Percentiles rank a stretch among this genome's conserved stretches.
phyloP scores from a whole-genome alignment of 2,797 vertebrate species.

The Percopsis omiscomaycus region DNA sequence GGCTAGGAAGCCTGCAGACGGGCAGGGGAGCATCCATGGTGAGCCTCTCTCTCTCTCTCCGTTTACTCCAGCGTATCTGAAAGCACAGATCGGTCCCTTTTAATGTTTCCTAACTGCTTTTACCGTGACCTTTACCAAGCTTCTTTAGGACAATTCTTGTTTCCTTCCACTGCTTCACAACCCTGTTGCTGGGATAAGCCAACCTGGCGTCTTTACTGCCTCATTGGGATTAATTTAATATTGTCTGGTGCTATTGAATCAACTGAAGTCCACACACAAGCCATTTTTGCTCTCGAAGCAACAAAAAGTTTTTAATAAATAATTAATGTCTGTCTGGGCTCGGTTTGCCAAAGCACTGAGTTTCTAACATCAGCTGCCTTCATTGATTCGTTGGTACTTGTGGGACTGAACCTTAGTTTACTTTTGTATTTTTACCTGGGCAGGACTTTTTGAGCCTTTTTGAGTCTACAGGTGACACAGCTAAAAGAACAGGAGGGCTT shows the following conservation, averaged over 20 bases:
- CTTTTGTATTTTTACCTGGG: no score
- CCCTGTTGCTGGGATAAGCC: background rate
- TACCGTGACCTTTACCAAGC: no score
- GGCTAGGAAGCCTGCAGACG: slow-evolving; percentile 93
- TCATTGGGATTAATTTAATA: background rate
- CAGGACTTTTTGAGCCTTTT: no score
- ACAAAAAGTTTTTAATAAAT: slow-evolving; percentile 53
- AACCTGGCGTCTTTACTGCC: background rate
- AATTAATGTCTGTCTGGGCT: slow-evolving; percentile 45
- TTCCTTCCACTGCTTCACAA: background rate
- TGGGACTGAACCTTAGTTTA: slow-evolving; percentile 30
- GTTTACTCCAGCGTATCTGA: background rate
- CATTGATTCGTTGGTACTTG: slow-evolving; percentile 23
- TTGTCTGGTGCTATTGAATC: slow-evolving; percentile 1
- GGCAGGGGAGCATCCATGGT: slow-evolving; percentile 96
- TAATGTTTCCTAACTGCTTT: background rate
- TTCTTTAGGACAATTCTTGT: no score
- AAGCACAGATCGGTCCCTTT: no score
- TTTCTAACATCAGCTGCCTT: slow-evolving; percentile 34
- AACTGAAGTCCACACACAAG: background rate
- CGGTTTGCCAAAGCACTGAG: slow-evolving; percentile 41
- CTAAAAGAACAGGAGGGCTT: no score
- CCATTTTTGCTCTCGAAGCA: slow-evolving; percentile 34
- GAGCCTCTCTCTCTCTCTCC: slow-evolving; percentile 47
- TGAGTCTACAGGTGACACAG: no score